Conservation (phyloP, 2,888 invertebrate species). For the Pristionchus japonicus region DNA sequence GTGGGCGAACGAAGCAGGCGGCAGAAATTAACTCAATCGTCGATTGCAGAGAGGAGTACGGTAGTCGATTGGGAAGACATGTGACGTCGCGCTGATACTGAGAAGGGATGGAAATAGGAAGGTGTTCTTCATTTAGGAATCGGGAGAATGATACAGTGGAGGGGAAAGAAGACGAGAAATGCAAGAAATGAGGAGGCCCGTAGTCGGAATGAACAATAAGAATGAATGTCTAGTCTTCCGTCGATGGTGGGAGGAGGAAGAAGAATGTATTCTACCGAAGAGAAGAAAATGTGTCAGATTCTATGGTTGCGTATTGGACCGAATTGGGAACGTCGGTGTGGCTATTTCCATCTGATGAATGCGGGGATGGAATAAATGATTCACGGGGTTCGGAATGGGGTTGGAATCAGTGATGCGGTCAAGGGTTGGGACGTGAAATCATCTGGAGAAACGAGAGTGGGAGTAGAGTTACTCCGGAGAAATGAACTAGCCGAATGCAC, state of each 20-base stretch:
- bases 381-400: not conserved
- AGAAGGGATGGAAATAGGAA: not conserved
- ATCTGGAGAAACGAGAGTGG: not conserved
- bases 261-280: not conserved
- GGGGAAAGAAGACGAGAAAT: not conserved
- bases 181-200: not conserved
- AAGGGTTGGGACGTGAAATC: not conserved
- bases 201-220: not conserved
- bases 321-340: not conserved
- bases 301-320: not conserved
- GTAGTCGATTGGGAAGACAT: not conserved
- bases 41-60: conserved; percentile 13
- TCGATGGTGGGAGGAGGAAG: not conserved
- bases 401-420: not conserved
- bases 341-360: not conserved
- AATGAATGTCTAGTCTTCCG: not conserved
- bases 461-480: not conserved
- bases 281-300: not conserved
- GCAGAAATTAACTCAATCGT: conserved; percentile 25
- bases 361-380: conserved; percentile 11
- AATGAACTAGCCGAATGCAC: not conserved
- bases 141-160: not conserved
- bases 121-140: not conserved
- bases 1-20: too few relatives aligned
- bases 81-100: not conserved